Evolutionary conservation across 2,113 vertebrate genomes (phyloP).

Genomic region (Cyanoderma ruficeps): DNA sequence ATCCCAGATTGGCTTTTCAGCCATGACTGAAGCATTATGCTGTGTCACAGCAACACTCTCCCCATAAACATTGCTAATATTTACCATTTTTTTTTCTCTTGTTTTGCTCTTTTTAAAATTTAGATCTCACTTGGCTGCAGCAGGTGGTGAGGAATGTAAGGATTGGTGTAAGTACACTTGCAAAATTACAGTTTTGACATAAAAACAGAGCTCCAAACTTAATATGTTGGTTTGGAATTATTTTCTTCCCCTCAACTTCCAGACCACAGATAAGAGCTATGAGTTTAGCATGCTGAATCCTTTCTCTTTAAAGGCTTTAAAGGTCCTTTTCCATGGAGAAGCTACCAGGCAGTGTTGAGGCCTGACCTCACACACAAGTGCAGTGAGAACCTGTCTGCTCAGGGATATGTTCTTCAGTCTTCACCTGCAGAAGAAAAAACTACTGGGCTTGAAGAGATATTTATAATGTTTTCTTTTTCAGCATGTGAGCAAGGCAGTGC

Average conservation of each 20-base stretch:
- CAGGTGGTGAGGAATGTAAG: background rate
- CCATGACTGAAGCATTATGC: background rate
- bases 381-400: background rate
- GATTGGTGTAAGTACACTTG: background rate
- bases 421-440: background rate
- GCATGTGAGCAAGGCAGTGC: background rate
- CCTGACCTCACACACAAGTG: accelerated
- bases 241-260: background rate
- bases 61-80: background rate
- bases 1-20: background rate
- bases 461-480: background rate
- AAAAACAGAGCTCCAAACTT: background rate
- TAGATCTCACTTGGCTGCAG: background rate
- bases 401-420: background rate
- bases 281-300: background rate
- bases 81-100: background rate
- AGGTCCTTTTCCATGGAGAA: background rate
- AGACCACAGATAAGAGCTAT: background rate
- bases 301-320: background rate
- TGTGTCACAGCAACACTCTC: background rate
- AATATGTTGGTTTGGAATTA: background rate
- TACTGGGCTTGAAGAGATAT: background rate
- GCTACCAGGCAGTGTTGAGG: background rate
- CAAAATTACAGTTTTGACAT: background rate
- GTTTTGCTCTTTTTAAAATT: background rate